These are phyloP conservation scores for Adela reaumurella DNA, from an alignment of 2,888 invertebrate species.

Conservation along the genomic window DNA sequence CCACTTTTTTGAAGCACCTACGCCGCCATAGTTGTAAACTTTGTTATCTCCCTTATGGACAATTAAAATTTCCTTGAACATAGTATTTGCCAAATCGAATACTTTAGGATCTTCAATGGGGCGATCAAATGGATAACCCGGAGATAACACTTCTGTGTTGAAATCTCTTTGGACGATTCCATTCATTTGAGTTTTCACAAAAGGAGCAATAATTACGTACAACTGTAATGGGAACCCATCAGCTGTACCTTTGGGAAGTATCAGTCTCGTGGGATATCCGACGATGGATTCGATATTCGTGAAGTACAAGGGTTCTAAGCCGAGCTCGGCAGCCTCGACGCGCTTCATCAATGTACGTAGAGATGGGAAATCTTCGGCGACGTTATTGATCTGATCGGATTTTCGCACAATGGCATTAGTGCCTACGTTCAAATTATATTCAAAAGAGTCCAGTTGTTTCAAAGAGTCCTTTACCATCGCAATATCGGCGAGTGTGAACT, in stretches of 20 bases:
- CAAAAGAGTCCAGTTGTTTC: slow-evolving; percentile 58
- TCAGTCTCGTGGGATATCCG: slow-evolving; percentile 64
- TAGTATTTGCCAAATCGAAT: slow-evolving; percentile 33
- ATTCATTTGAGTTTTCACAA: slow-evolving; percentile 24
- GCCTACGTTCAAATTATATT: slow-evolving; percentile 58
- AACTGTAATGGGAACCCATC: slow-evolving; percentile 63
- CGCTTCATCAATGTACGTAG: slow-evolving; percentile 57
- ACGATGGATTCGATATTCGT: slow-evolving; percentile 52
- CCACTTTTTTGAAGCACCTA: slow-evolving; percentile 20
- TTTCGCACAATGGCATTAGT: slow-evolving; percentile 62
- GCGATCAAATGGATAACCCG: slow-evolving; percentile 73
- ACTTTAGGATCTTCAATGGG: slow-evolving; percentile 45
- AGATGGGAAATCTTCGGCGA: slow-evolving; percentile 59
- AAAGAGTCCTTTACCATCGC: slow-evolving; percentile 52
- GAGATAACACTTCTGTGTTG: slow-evolving; percentile 40
- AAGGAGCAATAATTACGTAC: slow-evolving; percentile 61
- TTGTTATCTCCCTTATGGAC: slow-evolving; percentile 26
- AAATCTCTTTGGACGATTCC: slow-evolving; percentile 40
- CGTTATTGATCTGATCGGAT: slow-evolving; percentile 56
- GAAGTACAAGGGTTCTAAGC: slow-evolving; percentile 43
- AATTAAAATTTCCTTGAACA: slow-evolving; percentile 30
- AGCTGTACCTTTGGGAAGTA: slow-evolving; percentile 66
- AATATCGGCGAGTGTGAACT: slow-evolving; percentile 56
- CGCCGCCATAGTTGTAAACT: slow-evolving; percentile 18
- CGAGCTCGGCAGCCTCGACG: slow-evolving; percentile 54